Base-by-base conservation (phyloP, 2,888 invertebrate genomes). In the Drosophila fungiperda region DNA sequence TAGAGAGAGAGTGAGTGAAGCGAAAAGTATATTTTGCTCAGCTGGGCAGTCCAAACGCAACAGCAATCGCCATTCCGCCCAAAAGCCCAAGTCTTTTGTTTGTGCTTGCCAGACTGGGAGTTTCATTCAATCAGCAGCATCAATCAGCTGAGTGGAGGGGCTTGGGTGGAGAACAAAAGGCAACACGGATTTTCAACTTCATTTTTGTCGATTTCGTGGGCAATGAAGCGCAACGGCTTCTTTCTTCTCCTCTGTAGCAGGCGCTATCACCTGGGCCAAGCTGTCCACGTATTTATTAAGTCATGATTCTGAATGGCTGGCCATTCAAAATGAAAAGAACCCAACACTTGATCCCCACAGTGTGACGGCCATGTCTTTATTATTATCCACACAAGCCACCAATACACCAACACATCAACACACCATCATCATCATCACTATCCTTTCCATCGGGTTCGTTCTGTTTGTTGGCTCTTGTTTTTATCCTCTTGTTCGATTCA, bases 161-260 rank as follows among this genome's bases (percentile, higher is more conserved):
- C 17, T 38, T 26, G 29, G n/a, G 35, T 26, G 23, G 54, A n/a
- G 57, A 62, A 63, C 61, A 74, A 78, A 68, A 50, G 76, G 69
- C 67, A 68, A 59, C 72, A 57, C 59, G 68, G 62, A 89, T 87
- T 84, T 82, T 73, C 88, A 77, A 82, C 89, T 82, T 80, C 68
- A 89, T 89, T 85, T 84, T 87, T 72, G 90, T 74, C 85, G 83
- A 89, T 89, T 85, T 82, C 88, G 80, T 73, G 85, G 68, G 70
- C 88, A 89, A 74, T 82, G 85, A 84, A 76, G 82, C 71, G 88
- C 58, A 82, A 89, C 76, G 68, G 75, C 67, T 69, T 52, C 70
- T 58, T 73, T 60, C 61, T 50, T 58, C 61, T 50, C 48, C 12
- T 33, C 17, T 38, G 29, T 33, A 32, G 12, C 36, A 42, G 45